These are phyloP conservation scores for Crocodylus rhombifer DNA, from an alignment of 2,797 vertebrate genomes.

Conservation along the genomic window DNA sequence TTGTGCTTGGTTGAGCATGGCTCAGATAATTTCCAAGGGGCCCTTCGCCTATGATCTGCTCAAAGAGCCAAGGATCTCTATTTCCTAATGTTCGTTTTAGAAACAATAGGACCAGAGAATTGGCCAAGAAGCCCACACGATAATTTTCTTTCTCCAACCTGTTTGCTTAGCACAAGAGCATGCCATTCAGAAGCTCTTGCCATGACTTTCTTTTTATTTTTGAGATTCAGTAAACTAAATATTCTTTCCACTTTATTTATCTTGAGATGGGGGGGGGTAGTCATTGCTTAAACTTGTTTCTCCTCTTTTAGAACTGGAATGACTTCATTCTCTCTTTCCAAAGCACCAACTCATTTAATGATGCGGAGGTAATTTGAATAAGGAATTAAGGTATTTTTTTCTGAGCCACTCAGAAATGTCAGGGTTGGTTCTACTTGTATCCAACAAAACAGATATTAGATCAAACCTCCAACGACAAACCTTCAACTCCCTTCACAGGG, in stretches of 20 bases:
- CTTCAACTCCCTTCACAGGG: no score
- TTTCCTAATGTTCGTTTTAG: slow-evolving; percentile 7
- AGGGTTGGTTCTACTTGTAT: slow-evolving; percentile 35
- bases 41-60: not conserved
- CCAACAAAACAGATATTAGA: not conserved
- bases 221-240: not conserved
- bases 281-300: not conserved
- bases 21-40: slow-evolving; percentile 38
- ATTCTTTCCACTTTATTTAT: slow-evolving; percentile 9
- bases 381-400: slow-evolving; percentile 46
- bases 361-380: slow-evolving; percentile 65
- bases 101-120: not conserved
- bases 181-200: not conserved
- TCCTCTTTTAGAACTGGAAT: slow-evolving; percentile 14
- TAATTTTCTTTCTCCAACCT: slow-evolving; percentile 25
- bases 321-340: slow-evolving; percentile 10
- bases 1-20: slow-evolving; percentile 68
- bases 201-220: not conserved
- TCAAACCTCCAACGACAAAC: slow-evolving; percentile 8
- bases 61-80: not conserved
- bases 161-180: not conserved
- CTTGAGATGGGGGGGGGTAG: not conserved
- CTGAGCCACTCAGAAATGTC: slow-evolving; percentile 31
- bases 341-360: slow-evolving; percentile 54
- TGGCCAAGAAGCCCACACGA: slow-evolving; percentile 5